Conservation (phyloP, 2,797 vertebrate species). For the Ambastaia sidthimunki region DNA sequence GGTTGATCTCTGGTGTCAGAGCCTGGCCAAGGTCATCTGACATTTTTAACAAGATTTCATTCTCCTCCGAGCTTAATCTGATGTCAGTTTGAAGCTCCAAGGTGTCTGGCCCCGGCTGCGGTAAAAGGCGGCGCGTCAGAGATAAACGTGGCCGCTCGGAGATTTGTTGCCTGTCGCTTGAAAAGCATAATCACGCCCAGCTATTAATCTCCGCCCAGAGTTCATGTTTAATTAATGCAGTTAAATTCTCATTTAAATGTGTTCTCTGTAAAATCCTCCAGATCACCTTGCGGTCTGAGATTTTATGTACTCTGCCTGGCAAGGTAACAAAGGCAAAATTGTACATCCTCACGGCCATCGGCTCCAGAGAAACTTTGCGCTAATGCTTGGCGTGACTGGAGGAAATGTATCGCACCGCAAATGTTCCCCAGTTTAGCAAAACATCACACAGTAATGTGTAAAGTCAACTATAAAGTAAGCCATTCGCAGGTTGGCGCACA, state of each 20-base stretch:
- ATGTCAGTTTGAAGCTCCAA: slow-evolving; percentile 70
- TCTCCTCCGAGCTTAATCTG: slow-evolving; percentile 65
- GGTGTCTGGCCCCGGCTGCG: slow-evolving; percentile 67
- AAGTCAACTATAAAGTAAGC: slow-evolving; percentile 5
- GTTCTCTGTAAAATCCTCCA: slow-evolving; percentile 65
- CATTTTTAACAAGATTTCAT: slow-evolving; percentile 82
- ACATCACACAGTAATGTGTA: slow-evolving; percentile 8
- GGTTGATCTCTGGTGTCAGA: slow-evolving; percentile 77
- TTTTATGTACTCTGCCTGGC: slow-evolving; percentile 54
- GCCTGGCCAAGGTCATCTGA: slow-evolving; percentile 79
- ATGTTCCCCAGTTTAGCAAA: not conserved
- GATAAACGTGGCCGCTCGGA: slow-evolving; percentile 69
- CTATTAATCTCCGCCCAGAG: slow-evolving; percentile 66
- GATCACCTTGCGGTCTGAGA: slow-evolving; percentile 64
- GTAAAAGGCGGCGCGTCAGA: slow-evolving; percentile 59
- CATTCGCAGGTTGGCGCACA: slow-evolving; percentile 1
- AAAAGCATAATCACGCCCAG: slow-evolving; percentile 61
- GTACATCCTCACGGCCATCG: not conserved
- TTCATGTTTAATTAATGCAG: slow-evolving; percentile 68
- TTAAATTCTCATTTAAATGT: slow-evolving; percentile 75
- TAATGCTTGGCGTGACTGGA: not conserved
- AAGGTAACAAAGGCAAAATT: slow-evolving; percentile 40
- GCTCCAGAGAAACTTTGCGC: not conserved
- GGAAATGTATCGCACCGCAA: not conserved
- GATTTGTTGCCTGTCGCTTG: slow-evolving; percentile 70